Percentiles rank a stretch among this genome's conserved stretches.
These are phyloP conservation scores for Pristionchus japonicus DNA, from an alignment of 2,888 invertebrate genomes.

Conservation along the genomic window DNA sequence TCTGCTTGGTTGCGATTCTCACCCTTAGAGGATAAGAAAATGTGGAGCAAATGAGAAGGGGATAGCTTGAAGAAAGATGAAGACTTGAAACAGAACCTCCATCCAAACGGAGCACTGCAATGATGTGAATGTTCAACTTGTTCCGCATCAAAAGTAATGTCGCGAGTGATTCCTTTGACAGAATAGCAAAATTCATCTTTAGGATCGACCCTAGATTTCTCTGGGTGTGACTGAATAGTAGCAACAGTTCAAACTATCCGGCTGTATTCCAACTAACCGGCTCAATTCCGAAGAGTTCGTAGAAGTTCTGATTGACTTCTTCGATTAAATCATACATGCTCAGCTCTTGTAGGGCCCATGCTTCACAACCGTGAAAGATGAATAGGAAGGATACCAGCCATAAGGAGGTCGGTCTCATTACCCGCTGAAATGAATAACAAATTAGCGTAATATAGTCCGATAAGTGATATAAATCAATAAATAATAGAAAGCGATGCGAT, in stretches of 20 bases:
- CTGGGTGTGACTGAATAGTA: no score
- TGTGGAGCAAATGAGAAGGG: no score
- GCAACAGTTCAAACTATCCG: no score
- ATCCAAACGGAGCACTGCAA: no score
- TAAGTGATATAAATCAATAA: not conserved
- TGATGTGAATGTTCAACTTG: no score
- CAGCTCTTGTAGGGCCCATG: constrained; percentile 56
- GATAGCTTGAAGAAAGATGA: no score
- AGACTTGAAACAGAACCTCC: no score
- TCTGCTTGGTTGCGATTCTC: constrained; percentile 78
- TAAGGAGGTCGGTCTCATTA: not conserved
- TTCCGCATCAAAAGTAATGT: no score
- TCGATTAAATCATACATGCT: constrained; percentile 67
- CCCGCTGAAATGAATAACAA: constrained; percentile 12
- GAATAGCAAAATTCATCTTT: no score
- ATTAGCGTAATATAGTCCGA: not conserved
- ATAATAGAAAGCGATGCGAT: no score
- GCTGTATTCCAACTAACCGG: constrained; percentile 52
- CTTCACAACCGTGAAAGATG: not conserved
- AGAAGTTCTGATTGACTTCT: constrained; percentile 64
- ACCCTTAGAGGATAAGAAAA: constrained; percentile 83
- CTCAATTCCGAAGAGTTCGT: constrained; percentile 61
- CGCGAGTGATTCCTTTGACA: no score
- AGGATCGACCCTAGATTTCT: no score
- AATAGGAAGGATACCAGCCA: not conserved